phyloP scores from a whole-genome alignment of 2,888 invertebrate species.

The Pediacus dermestoides region DNA sequence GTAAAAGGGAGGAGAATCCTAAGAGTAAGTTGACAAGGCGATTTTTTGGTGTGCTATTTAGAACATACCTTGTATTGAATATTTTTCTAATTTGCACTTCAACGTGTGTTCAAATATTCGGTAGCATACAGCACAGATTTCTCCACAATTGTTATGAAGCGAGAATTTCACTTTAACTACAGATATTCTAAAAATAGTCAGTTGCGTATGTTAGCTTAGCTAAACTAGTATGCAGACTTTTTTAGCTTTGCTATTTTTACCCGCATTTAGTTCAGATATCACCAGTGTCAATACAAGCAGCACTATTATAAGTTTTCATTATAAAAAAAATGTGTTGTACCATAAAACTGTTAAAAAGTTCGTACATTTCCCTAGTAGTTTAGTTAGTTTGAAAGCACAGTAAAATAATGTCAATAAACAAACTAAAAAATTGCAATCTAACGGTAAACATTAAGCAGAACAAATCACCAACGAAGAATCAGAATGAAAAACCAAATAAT shows the following conservation, averaged over 20 bases:
- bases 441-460: constrained; percentile 25
- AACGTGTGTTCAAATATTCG: too few species aligned
- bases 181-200: constrained; percentile 50
- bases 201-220: constrained; percentile 51
- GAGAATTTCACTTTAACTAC: constrained; percentile 11
- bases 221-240: constrained; percentile 39
- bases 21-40: constrained; percentile 30
- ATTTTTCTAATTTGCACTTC: too few species aligned
- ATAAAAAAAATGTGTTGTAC: constrained; percentile 37
- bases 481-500: too few species aligned
- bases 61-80: too few species aligned
- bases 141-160: too few species aligned
- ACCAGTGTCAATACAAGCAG: constrained; percentile 19
- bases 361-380: constrained; percentile 27
- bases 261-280: constrained; percentile 17
- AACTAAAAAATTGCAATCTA: constrained; percentile 27
- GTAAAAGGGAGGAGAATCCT: constrained; percentile 21
- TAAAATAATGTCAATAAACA: constrained; percentile 30
- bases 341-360: constrained; percentile 38
- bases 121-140: too few species aligned
- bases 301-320: constrained; percentile 11
- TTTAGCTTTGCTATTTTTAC: constrained; percentile 22
- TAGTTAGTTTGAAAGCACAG: constrained; percentile 12
- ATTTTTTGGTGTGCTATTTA: too few species aligned
- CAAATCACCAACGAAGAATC: constrained; percentile 8